A percentile compares a stretch with the other conserved stretches of the same genome.
phyloP scores from a whole-genome alignment of 2,888 invertebrate species.

The Miltochrista miniata region DNA sequence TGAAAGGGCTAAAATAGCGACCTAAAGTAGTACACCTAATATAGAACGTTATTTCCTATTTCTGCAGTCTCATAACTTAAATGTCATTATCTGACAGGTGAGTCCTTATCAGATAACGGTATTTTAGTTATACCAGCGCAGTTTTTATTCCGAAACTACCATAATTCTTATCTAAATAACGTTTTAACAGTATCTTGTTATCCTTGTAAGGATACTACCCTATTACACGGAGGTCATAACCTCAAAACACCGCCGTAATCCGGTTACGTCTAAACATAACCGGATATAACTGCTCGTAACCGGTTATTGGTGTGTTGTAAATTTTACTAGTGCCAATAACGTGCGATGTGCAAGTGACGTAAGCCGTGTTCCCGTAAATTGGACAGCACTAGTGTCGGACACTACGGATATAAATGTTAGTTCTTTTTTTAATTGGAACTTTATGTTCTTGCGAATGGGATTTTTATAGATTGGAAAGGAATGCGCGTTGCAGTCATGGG shows the following conservation, averaged over 20 bases:
- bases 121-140: too few relatives aligned
- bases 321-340: slow-evolving; percentile 72
- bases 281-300: slow-evolving; percentile 44
- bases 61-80: too few relatives aligned
- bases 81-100: too few relatives aligned
- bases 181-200: too few relatives aligned
- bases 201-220: neutral
- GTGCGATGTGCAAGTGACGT: slow-evolving; percentile 50
- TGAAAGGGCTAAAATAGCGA: too few relatives aligned
- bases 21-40: too few relatives aligned
- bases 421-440: slow-evolving; percentile 11
- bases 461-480: slow-evolving; percentile 11
- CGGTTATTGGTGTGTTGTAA: slow-evolving; percentile 45
- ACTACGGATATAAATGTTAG: slow-evolving; percentile 5
- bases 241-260: slow-evolving; percentile 45
- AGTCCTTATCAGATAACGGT: too few relatives aligned
- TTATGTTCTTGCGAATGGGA: slow-evolving; percentile 8
- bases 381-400: slow-evolving; percentile 40
- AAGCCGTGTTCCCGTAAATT: slow-evolving; percentile 62
- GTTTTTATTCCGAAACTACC: too few relatives aligned
- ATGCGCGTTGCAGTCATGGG: neutral
- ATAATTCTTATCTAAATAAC: too few relatives aligned
- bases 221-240: slow-evolving; percentile 6
- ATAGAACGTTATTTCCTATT: too few relatives aligned
- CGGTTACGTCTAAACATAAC: slow-evolving; percentile 61